Percentiles rank a stretch among this genome's conserved stretches.
phyloP scores from a whole-genome alignment of 2,113 vertebrate species.

The Myotis brandtii region DNA sequence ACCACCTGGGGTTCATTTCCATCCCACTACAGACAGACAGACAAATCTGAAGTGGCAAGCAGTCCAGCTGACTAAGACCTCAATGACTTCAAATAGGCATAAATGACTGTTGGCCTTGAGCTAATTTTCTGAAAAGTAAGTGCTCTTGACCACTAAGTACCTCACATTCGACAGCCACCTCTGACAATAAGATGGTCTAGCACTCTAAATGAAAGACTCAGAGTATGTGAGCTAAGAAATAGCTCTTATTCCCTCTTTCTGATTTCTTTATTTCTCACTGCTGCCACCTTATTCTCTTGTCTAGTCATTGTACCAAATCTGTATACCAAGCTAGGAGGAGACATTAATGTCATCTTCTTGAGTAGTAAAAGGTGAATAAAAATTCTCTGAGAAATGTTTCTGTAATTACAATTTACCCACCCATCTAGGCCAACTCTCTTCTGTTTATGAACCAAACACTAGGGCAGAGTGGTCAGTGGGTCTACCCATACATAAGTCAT shows the following conservation, averaged over 20 bases:
- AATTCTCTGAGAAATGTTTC: not conserved
- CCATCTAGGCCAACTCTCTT: not conserved
- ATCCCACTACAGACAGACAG: not conserved
- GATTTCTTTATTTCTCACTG: not conserved
- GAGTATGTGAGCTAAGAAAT: too few species aligned
- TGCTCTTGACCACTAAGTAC: not conserved
- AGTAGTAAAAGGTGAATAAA: not conserved
- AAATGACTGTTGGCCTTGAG: not conserved
- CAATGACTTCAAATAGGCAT: not conserved
- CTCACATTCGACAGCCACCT: not conserved
- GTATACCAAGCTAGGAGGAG: not conserved
- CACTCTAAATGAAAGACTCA: not conserved
- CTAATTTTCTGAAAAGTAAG: conserved; percentile 44
- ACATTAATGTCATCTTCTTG: not conserved
- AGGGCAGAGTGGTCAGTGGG: not conserved
- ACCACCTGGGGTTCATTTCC: not conserved
- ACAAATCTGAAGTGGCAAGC: not conserved
- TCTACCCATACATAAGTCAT: not conserved
- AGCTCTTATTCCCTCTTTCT: not conserved
- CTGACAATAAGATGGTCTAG: not conserved
- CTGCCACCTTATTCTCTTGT: not conserved
- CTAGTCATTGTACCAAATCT: not conserved
- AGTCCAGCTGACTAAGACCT: not conserved
- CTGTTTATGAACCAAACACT: not conserved
- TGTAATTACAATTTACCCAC: not conserved